Evolutionary conservation across 2,888 invertebrate species (phyloP).

Genomic region (Folsomia manolachei): DNA sequence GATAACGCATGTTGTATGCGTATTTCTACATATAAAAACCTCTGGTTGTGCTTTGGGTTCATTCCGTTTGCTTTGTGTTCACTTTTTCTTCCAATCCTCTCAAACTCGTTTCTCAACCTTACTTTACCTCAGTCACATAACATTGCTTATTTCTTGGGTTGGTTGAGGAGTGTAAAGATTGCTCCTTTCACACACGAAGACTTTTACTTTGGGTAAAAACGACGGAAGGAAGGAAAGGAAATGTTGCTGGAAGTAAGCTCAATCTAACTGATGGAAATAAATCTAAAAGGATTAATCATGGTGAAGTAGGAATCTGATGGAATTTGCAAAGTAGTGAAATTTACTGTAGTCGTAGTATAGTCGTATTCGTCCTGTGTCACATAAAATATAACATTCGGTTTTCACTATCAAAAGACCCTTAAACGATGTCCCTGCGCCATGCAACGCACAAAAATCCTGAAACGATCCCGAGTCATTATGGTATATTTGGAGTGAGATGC

Average conservation of each 20-base stretch:
- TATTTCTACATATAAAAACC: too few species aligned
- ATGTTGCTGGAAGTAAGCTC: conserved; percentile 9
- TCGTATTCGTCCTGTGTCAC: too few species aligned
- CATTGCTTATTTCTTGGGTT: neutral
- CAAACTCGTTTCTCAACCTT: too few species aligned
- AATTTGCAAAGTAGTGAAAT: conserved; percentile 2
- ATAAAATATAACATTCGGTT: too few species aligned
- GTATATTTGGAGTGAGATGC: neutral
- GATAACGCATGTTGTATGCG: neutral
- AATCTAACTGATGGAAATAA: conserved; percentile 15
- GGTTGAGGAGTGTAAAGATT: neutral
- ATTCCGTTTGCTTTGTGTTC: neutral
- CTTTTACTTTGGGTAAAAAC: neutral
- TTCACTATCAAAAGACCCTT: too few species aligned
- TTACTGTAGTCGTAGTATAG: neutral
- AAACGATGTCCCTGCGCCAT: too few species aligned
- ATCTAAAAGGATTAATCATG: conserved; percentile 13
- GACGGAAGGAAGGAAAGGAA: neutral
- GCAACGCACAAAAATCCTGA: too few species aligned
- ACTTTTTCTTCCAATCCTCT: too few species aligned
- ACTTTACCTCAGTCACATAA: neutral
- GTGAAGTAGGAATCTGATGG: neutral
- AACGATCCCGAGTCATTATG: too few species aligned
- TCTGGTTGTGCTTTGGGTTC: too few species aligned
- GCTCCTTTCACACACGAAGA: neutral